Percentiles rank a stretch among this genome's conserved stretches.
Conservation (phyloP, 2,888 invertebrate species). For the Ophioninae sp. region DNA sequence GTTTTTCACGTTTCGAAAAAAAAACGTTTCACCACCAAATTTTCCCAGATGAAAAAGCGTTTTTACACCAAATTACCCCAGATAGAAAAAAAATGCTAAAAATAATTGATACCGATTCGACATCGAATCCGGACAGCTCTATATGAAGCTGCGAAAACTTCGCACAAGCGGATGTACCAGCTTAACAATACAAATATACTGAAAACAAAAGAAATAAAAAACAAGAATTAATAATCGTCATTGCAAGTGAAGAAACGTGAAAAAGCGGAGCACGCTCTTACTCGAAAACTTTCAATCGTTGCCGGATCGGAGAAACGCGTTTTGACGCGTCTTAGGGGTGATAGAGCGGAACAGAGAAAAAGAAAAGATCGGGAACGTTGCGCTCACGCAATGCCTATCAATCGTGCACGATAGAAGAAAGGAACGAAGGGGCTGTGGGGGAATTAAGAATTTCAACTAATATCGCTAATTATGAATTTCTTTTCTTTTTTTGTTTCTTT, state of each 20-base stretch:
- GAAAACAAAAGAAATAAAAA: background rate
- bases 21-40: too few species aligned
- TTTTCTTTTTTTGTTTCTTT: slow-evolving; percentile 10
- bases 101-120: background rate
- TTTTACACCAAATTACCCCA: background rate
- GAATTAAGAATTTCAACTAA: slow-evolving; percentile 22
- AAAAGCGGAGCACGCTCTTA: slow-evolving; percentile 18
- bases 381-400: slow-evolving; percentile 58
- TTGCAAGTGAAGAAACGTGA: slow-evolving; percentile 25
- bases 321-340: slow-evolving; percentile 28
- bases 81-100: background rate
- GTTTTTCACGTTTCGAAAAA: too few species aligned
- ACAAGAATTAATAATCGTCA: slow-evolving; percentile 5
- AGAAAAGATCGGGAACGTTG: slow-evolving; percentile 49
- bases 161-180: background rate
- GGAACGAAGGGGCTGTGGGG: slow-evolving; percentile 11
- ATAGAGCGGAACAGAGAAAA: slow-evolving; percentile 25
- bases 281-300: slow-evolving; percentile 55
- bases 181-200: background rate
- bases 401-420: slow-evolving; percentile 32
- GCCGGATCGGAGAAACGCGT: slow-evolving; percentile 44
- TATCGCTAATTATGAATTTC: slow-evolving; percentile 31
- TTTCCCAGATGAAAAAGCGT: background rate
- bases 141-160: background rate
- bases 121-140: background rate